Percentiles rank a stretch among this genome's conserved stretches.
Conservation (phyloP, 1,140 invertebrate species). For the Drosophila willistoni region DNA sequence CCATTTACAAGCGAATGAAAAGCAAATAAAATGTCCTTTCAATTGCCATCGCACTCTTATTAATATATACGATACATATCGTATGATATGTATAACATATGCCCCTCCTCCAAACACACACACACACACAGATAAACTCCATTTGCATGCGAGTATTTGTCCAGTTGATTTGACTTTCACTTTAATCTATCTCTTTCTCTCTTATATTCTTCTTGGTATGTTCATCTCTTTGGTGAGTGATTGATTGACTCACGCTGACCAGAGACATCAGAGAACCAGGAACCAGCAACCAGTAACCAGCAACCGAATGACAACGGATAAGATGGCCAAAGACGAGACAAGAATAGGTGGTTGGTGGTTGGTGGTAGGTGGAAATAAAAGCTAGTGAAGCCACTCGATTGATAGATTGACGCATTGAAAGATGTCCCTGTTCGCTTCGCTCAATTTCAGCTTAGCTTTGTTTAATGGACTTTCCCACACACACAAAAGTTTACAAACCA, state of each 20-base stretch:
- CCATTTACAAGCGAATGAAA: background rate
- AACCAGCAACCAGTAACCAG: background rate
- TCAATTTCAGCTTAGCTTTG: conserved; percentile 58
- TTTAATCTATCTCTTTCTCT: background rate
- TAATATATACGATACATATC: background rate
- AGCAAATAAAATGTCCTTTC: conserved; percentile 41
- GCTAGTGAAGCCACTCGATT: conserved; percentile 24
- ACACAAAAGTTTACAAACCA: conserved; percentile 55
- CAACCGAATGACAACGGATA: conserved; percentile 5
- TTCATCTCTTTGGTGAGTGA: conserved; percentile 45
- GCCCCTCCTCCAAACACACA: background rate
- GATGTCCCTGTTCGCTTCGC: conserved; percentile 22
- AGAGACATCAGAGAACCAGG: conserved; percentile 13
- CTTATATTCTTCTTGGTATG: conserved; percentile 11
- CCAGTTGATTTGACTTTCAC: conserved; percentile 30
- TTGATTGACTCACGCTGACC: conserved; percentile 61
- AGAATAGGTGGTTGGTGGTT: too few relatives aligned
- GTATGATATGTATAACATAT: too few relatives aligned
- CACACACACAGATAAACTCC: background rate
- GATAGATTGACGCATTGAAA: conserved; percentile 47
- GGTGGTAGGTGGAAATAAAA: conserved; percentile 12
- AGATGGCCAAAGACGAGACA: background rate
- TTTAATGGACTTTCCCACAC: conserved; percentile 59
- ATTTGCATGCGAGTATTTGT: conserved; percentile 52
- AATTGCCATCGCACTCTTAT: conserved; percentile 16